Conservation (phyloP, 2,797 vertebrate genomes). For the Sebastes taczanowskii region DNA sequence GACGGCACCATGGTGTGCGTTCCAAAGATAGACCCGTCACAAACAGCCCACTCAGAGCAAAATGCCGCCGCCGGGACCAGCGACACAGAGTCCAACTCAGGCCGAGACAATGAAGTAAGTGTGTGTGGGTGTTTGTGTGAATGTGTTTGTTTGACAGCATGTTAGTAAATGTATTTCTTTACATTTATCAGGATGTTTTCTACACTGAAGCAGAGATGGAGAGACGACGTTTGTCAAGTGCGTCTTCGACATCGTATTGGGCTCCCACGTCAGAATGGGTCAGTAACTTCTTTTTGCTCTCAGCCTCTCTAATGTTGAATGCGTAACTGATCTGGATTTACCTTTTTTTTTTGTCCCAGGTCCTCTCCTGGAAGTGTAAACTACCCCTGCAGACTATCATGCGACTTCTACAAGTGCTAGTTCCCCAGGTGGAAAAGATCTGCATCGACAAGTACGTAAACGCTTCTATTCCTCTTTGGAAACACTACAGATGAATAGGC, state of each 20-base stretch:
- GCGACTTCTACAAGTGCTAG: conserved; percentile 95
- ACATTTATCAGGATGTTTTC: conserved; percentile 84
- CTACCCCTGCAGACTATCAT: conserved; percentile 98
- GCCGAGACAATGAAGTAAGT: conserved; percentile 83
- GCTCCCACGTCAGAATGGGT: conserved; percentile 94
- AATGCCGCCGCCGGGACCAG: conserved; percentile 74
- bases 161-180: not conserved
- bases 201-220: conserved; percentile 86
- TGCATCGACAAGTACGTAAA: conserved; percentile 96
- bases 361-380: conserved; percentile 96
- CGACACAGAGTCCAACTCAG: conserved; percentile 83
- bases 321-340: not conserved
- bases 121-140: not conserved
- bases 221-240: conserved; percentile 86
- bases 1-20: conserved; percentile 94
- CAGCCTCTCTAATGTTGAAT: not conserved
- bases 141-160: not conserved
- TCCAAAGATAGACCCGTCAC: conserved; percentile 78
- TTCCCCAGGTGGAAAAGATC: conserved; percentile 99
- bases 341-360: conserved; percentile 70
- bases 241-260: conserved; percentile 88
- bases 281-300: conserved; percentile 44
- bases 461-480: not conserved
- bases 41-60: conserved; percentile 71
- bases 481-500: fast-evolving